Percentiles rank a stretch among this genome's conserved stretches.
Conservation (phyloP, 2,113 vertebrate species). For the Pomatorhinus ruficollis region DNA sequence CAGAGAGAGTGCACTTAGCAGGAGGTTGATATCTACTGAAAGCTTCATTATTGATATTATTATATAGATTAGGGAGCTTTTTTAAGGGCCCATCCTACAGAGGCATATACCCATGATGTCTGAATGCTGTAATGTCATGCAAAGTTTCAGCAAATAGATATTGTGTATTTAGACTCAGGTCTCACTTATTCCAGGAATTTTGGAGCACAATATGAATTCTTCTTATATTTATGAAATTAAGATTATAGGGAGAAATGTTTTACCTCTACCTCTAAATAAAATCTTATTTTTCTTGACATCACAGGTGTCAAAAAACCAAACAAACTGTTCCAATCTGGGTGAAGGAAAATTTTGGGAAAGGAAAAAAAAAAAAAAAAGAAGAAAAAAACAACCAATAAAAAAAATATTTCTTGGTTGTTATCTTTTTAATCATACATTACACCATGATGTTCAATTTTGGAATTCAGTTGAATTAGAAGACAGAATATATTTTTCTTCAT, state of each 20-base stretch:
- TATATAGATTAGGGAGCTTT: constrained; percentile 40
- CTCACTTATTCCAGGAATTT: neutral
- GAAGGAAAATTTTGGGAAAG: neutral
- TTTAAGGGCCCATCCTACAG: neutral
- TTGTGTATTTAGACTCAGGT: neutral
- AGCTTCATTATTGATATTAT: constrained; percentile 61
- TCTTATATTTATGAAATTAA: neutral
- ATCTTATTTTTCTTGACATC: neutral
- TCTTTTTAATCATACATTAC: neutral
- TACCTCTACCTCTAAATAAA: neutral
- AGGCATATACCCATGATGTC: neutral
- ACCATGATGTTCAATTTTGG: neutral
- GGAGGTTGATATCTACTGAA: constrained; percentile 65
- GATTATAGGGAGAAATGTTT: fast-evolving
- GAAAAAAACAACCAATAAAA: neutral
- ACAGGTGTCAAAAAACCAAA: neutral
- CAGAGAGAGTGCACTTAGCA: constrained; percentile 67
- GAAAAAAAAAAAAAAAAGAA: neutral
- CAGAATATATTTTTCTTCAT: neutral
- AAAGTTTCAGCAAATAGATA: neutral
- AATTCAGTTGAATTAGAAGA: neutral
- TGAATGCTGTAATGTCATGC: neutral
- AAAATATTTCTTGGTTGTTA: neutral
- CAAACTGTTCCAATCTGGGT: fast-evolving
- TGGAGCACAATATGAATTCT: neutral